These are phyloP conservation scores for Drosophila repleta DNA, from an alignment of 1,140 invertebrate genomes.

Conservation along the genomic window DNA sequence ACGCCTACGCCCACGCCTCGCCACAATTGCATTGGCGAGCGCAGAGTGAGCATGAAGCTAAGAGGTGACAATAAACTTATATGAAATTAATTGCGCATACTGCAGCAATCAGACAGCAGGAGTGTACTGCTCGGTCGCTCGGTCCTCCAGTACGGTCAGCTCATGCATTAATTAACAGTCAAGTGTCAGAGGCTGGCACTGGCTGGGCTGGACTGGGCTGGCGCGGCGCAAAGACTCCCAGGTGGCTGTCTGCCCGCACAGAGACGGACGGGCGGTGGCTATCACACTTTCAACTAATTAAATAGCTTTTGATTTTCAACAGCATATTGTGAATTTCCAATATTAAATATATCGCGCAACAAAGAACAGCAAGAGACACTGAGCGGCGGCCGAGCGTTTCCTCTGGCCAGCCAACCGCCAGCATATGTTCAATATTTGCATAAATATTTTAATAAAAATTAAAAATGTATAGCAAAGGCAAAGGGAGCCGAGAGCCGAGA, in stretches of 20 bases:
- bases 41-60: constrained; percentile 42
- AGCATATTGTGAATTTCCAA: constrained; percentile 36
- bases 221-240: constrained; percentile 28
- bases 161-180: constrained; percentile 82
- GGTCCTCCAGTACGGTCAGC: constrained; percentile 52
- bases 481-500: background rate
- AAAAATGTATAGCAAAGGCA: constrained; percentile 72
- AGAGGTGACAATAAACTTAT: constrained; percentile 81
- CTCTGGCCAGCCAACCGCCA: constrained; percentile 24
- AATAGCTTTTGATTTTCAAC: constrained; percentile 79
- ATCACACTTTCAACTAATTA: constrained; percentile 81
- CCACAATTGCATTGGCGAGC: constrained; percentile 59
- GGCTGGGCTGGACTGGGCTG: too few relatives aligned
- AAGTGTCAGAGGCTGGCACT: constrained; percentile 62
- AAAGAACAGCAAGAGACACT: background rate
- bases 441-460: constrained; percentile 83
- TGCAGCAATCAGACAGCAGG: constrained; percentile 47
- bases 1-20: background rate
- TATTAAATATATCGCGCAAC: constrained; percentile 55
- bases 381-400: constrained; percentile 21
- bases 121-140: constrained; percentile 31
- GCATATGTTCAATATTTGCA: constrained; percentile 82
- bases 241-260: constrained; percentile 13
- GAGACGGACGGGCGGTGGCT: constrained; percentile 27
- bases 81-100: constrained; percentile 81